Evolutionary conservation across 2,797 vertebrate genomes (phyloP).

Genomic region (Hypotaenidia philippensis): DNA sequence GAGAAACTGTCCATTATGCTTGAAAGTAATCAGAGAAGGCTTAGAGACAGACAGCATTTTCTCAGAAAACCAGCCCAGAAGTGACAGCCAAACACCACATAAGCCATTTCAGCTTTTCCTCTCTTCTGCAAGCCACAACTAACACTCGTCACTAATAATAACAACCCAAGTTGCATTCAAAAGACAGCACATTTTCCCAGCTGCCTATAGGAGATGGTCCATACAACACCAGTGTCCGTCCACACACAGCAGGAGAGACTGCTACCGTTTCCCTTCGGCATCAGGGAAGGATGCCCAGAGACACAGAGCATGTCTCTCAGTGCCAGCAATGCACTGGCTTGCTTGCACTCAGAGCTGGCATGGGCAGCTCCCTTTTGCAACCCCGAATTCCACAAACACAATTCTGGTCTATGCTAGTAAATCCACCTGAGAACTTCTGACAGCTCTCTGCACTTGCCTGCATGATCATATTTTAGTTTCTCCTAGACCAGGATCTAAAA

Average conservation of each 20-base stretch:
- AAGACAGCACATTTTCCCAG: neutral
- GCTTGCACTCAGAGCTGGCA: neutral
- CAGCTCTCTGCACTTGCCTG: neutral
- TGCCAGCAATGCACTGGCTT: neutral
- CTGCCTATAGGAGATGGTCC: neutral
- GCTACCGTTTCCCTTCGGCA: neutral
- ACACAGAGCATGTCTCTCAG: neutral
- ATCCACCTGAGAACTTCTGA: neutral
- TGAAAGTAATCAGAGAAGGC: neutral
- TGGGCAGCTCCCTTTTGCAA: neutral
- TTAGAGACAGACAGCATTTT: neutral
- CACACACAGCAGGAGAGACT: neutral
- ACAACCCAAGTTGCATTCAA: neutral
- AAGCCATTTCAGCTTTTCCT: neutral
- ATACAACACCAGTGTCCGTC: neutral
- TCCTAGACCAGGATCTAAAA: neutral
- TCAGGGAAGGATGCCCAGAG: neutral
- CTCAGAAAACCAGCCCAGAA: neutral
- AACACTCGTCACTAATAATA: neutral
- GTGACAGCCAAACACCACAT: rapidly evolving
- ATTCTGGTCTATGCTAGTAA: neutral
- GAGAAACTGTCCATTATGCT: neutral
- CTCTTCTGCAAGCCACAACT: neutral
- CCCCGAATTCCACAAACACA: rapidly evolving
- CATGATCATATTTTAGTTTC: neutral